Evolutionary conservation across 2,888 invertebrate species (phyloP), one percentile per base, ranked within the genome.

Genomic region (Asteroscopus sphinx): DNA sequence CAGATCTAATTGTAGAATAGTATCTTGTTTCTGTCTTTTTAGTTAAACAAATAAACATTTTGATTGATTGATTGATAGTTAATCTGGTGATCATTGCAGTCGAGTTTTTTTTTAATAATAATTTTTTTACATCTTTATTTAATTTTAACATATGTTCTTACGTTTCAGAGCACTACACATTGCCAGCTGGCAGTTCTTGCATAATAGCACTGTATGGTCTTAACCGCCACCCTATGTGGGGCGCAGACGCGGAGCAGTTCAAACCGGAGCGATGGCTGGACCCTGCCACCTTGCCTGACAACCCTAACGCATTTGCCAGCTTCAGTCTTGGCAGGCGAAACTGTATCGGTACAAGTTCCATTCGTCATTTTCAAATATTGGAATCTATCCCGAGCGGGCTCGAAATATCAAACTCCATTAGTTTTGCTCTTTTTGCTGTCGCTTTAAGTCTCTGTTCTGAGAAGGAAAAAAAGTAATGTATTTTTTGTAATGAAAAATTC

Each of bases 261-360:
- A 81, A 69, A 11, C 88, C 88, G 0, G 86, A 88, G 39, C 69
- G 88, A 9, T 89, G 88, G 88, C 62, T 88, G 6, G 72, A 85
- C 35, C 75, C 81, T 0, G 57, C 73, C 3, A 71, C 59, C 0
- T 51, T 86, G 41, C 86, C 87, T 0, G 71, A 79, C 7, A 81
- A 77, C 40, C 77, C 81, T 0, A 81, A 76, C 28, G 76, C 81
- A 0, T 84, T 81, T 16, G 80, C 81, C 0, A 75, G 73, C 0
- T 89, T 88, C 44, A 85, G 87, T 49, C 47, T 87, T 1, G 59
- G 61, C 9, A 60, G 40, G 7, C 33, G 60, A 8, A 60, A 45
- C 35, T 60, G 60, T 6, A 25, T 60, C 9, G 60, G 60, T 60
- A 36, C 0, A 5, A 16, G 2, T 2, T n/a, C 6, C n/a, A 12